Conservation (phyloP, 2,113 vertebrate species). For the Zosterops borbonicus region DNA sequence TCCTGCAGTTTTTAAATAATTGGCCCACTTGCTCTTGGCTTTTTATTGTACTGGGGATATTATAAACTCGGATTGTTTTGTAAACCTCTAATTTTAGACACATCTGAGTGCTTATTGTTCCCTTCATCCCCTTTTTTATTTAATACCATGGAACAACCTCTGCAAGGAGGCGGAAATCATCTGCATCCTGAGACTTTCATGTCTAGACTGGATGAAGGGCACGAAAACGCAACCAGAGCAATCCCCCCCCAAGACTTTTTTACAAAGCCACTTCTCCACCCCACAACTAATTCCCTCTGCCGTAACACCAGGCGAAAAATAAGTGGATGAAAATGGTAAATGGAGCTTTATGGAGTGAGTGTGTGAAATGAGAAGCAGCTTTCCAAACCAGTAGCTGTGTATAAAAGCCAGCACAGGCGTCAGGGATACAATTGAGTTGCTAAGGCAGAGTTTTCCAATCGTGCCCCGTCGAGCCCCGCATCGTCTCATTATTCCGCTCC, state of each 20-base stretch:
- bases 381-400: constrained; percentile 2
- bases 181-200: neutral
- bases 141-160: neutral
- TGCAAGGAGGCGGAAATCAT: neutral
- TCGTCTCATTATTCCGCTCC: constrained; percentile 47
- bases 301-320: fast-evolving
- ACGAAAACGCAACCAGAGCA: neutral
- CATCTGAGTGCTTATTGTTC: constrained; percentile 16
- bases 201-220: neutral
- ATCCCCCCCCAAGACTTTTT: neutral
- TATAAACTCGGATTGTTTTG: constrained; percentile 20
- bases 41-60: constrained; percentile 17
- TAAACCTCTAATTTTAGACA: constrained; percentile 49
- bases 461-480: neutral
- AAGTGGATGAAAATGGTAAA: neutral
- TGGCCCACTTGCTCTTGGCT: neutral
- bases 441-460: constrained; percentile 43
- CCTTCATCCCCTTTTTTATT: neutral
- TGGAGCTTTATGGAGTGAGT: neutral
- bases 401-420: neutral
- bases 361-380: neutral
- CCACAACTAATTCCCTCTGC: neutral
- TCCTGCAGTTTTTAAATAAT: neutral
- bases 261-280: neutral
- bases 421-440: constrained; percentile 35